Evolutionary conservation across 2,797 vertebrate genomes (phyloP).

Genomic region (Pteropus rufus): DNA sequence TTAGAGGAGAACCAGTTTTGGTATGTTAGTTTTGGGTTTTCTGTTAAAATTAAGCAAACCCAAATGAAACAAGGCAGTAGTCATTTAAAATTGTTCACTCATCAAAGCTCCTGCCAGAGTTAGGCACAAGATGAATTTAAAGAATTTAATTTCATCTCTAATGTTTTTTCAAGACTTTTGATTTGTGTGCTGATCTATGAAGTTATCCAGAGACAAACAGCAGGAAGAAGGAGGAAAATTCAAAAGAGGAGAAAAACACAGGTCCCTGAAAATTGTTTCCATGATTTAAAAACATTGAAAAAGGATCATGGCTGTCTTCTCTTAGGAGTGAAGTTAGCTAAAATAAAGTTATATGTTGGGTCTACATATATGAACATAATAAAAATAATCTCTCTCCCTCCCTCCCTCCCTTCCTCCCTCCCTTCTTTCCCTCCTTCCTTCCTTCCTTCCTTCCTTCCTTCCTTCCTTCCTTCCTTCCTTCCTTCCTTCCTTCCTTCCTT

Average conservation of each 20-base stretch:
- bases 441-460: too few relatives aligned
- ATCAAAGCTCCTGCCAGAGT: background rate
- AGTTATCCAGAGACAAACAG: background rate
- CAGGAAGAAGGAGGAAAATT: background rate
- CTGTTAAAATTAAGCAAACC: conserved; percentile 36
- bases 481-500: background rate
- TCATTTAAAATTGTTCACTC: conserved; percentile 34
- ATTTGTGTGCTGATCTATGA: background rate
- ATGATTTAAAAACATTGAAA: background rate
- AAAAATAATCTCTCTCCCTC: background rate
- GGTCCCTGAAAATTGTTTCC: background rate
- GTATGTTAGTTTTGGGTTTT: background rate
- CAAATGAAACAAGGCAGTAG: background rate
- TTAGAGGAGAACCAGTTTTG: background rate
- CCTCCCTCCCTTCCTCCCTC: background rate
- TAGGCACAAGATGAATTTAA: conserved; percentile 5
- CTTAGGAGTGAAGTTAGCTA: background rate
- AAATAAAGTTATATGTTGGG: background rate
- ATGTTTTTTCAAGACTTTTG: background rate
- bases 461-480: too few relatives aligned
- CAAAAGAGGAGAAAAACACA: background rate
- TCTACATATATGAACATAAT: background rate
- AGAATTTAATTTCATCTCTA: conserved; percentile 29
- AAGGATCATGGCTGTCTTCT: background rate
- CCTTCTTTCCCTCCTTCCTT: too few relatives aligned